phyloP scores from a whole-genome alignment of 2,888 invertebrate species.

The Diadegma fenestrale region DNA sequence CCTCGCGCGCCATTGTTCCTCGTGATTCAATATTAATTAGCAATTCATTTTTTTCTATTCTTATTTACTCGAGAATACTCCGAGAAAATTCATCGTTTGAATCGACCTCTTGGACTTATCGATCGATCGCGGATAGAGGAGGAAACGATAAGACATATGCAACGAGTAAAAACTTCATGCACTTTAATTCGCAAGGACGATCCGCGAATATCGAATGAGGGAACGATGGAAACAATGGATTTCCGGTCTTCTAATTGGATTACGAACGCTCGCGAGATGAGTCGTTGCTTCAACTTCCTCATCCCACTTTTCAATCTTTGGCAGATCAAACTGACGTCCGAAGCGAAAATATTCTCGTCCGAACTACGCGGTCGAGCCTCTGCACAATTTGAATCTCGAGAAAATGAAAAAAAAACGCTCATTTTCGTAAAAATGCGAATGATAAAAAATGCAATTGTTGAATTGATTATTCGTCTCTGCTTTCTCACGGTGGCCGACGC shows the following conservation, averaged over 20 bases:
- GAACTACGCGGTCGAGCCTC: not conserved
- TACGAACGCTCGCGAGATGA: constrained; percentile 49
- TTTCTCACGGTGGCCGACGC: constrained; percentile 68
- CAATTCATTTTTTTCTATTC: not conserved
- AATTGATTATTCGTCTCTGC: not conserved
- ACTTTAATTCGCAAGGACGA: constrained; percentile 45
- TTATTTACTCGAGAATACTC: not conserved
- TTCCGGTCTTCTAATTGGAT: constrained; percentile 62
- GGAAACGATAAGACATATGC: not conserved
- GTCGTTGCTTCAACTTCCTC: constrained; percentile 45
- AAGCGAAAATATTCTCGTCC: not conserved
- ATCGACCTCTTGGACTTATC: not conserved
- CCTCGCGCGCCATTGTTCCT: no score
- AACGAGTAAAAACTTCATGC: constrained; percentile 17
- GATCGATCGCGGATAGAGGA: constrained; percentile 11
- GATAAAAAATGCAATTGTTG: not conserved
- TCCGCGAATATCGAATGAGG: constrained; percentile 21
- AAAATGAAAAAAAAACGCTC: not conserved
- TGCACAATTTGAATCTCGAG: not conserved
- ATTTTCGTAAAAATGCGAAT: not conserved
- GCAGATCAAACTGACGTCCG: not conserved
- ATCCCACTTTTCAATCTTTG: constrained; percentile 14
- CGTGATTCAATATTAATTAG: not conserved
- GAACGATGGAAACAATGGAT: constrained; percentile 61
- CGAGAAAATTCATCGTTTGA: not conserved